These are phyloP conservation scores for Anomalospiza imberbis DNA, from an alignment of 2,797 vertebrate species.

Conservation along the genomic window DNA sequence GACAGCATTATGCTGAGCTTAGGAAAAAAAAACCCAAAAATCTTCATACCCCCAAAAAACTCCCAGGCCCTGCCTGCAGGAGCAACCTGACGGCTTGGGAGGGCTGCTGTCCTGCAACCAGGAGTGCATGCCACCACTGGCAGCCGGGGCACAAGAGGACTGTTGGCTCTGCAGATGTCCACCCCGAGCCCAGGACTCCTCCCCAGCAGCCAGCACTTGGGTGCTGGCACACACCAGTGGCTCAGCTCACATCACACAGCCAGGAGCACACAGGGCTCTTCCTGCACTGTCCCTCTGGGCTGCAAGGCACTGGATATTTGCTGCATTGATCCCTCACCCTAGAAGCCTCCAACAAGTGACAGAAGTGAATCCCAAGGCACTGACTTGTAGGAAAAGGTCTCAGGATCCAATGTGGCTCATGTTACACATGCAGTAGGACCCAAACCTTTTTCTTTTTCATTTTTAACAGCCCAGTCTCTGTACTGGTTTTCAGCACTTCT, in stretches of 20 bases:
- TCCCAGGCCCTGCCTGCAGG: not conserved
- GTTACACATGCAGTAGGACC: not conserved
- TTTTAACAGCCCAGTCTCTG: not conserved
- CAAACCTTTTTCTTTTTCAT: not conserved
- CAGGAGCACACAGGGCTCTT: not conserved
- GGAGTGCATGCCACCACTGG: not conserved
- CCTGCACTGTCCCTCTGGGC: not conserved
- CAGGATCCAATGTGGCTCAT: not conserved
- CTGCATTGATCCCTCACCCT: not conserved
- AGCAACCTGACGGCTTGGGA: not conserved
- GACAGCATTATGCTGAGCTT: not conserved
- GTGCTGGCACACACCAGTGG: not conserved
- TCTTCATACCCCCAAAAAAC: not conserved
- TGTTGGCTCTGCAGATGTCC: not conserved
- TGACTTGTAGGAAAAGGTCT: not conserved
- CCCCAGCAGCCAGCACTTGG: not conserved
- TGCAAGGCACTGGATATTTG: not conserved
- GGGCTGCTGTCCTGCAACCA: not conserved
- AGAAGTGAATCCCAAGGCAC: not conserved
- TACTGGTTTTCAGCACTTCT: not conserved
- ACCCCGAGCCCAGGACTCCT: not conserved
- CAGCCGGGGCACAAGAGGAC: not conserved
- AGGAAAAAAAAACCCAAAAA: rapidly evolving
- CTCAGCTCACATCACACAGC: not conserved
- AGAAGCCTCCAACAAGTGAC: not conserved